Conservation (phyloP, 2,888 invertebrate genomes). For the Agonopterix subpropinquella region DNA sequence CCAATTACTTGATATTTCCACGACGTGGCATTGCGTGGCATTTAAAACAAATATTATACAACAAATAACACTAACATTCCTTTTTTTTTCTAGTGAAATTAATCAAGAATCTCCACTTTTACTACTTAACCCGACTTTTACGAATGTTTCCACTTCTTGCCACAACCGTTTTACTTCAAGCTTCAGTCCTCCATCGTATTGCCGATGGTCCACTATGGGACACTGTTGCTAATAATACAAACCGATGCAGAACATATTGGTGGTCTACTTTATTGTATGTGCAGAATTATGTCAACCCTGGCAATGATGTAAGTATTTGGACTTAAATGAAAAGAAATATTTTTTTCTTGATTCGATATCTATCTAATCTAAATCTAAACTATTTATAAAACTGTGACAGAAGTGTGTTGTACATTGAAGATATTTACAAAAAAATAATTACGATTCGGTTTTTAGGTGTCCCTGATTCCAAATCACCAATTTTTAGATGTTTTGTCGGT, state of each 20-base stretch:
- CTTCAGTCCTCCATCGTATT: constrained; percentile 28
- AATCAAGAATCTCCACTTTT: constrained; percentile 36
- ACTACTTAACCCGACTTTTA: constrained; percentile 38
- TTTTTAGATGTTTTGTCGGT: too few relatives aligned
- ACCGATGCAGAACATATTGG: constrained; percentile 33
- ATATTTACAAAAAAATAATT: too few relatives aligned
- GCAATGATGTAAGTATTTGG: constrained; percentile 20
- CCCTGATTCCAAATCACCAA: too few relatives aligned
- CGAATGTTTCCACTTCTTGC: constrained; percentile 46
- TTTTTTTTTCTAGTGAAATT: constrained; percentile 19
- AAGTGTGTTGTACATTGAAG: too few relatives aligned
- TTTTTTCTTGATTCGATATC: background rate
- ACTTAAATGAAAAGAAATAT: background rate
- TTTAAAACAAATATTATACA: too few relatives aligned
- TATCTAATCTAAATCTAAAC: too few relatives aligned
- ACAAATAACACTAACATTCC: too few relatives aligned
- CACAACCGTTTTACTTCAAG: constrained; percentile 28
- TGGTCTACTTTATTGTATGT: constrained; percentile 43
- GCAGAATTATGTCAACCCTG: constrained; percentile 35
- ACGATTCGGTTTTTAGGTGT: too few relatives aligned
- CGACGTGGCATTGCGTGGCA: too few relatives aligned
- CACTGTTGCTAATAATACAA: constrained; percentile 10
- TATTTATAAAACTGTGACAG: too few relatives aligned
- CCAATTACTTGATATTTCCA: too few relatives aligned
- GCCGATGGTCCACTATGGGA: constrained; percentile 38